A percentile compares a stretch with the other conserved stretches of the same genome.
These are phyloP conservation scores for Zygaena filipendulae DNA, from an alignment of 2,888 invertebrate genomes.

Conservation along the genomic window DNA sequence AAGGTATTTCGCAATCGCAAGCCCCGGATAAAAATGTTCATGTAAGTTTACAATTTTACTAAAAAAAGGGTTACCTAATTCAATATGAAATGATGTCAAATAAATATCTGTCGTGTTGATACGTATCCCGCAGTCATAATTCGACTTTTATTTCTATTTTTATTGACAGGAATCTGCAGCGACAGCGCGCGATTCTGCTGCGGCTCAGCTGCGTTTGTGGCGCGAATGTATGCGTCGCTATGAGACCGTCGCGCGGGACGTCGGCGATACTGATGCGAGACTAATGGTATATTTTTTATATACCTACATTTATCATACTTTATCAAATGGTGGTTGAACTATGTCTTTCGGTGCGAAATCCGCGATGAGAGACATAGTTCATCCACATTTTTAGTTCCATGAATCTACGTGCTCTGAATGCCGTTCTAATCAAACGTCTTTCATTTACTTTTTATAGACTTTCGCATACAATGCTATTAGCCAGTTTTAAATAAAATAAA, in stretches of 20 bases:
- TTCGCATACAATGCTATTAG: neutral
- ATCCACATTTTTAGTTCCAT: too few species aligned
- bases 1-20: conserved; percentile 39
- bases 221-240: conserved; percentile 60
- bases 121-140: too few species aligned
- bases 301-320: neutral
- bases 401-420: too few species aligned
- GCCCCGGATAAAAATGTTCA: conserved; percentile 31
- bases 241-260: conserved; percentile 57
- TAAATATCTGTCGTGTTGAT: too few species aligned
- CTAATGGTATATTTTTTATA: conserved; percentile 59
- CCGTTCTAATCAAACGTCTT: too few species aligned
- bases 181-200: conserved; percentile 43
- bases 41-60: conserved; percentile 21
- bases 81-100: neutral
- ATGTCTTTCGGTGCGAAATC: too few species aligned
- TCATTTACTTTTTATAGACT: too few species aligned
- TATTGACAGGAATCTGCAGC: conserved; percentile 34
- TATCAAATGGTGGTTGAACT: neutral
- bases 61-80: neutral
- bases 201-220: conserved; percentile 52
- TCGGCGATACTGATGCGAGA: conserved; percentile 58
- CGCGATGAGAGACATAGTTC: too few species aligned
- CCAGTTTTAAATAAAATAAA: too few species aligned
- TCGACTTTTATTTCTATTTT: neutral